Conservation (phyloP, 2,797 vertebrate genomes). For the Eulemur mongoz region DNA sequence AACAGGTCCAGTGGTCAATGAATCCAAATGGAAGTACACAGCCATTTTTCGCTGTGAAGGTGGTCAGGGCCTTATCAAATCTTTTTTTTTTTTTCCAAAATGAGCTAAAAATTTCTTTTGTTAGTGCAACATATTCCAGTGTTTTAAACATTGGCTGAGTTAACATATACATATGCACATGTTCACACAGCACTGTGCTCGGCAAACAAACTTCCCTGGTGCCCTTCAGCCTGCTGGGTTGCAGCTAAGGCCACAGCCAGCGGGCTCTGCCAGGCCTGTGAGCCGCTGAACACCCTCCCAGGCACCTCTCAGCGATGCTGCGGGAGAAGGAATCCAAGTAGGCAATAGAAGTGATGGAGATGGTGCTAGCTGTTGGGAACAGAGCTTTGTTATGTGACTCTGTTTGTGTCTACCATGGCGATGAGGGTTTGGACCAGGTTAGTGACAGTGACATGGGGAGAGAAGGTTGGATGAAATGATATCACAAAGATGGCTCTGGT, state of each 20-base stretch:
- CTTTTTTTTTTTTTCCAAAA: neutral
- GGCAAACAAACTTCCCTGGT: accelerated
- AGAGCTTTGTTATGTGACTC: neutral
- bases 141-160: neutral
- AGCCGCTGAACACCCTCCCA: accelerated
- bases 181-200: accelerated
- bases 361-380: accelerated
- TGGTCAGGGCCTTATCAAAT: neutral
- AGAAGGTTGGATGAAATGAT: neutral
- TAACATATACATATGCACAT: neutral
- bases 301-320: accelerated
- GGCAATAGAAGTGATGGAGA: accelerated
- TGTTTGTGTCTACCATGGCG: accelerated
- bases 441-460: neutral
- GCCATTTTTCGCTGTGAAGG: neutral
- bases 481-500: neutral
- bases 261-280: neutral
- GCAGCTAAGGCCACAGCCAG: neutral
- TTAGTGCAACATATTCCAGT: neutral
- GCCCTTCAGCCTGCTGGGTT: neutral
- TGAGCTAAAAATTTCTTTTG: neutral
- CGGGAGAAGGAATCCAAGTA: neutral
- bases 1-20: accelerated
- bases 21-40: neutral
- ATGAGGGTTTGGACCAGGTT: neutral